Evolutionary conservation across 2,888 invertebrate genomes (phyloP).

Genomic region (Nezara viridula): DNA sequence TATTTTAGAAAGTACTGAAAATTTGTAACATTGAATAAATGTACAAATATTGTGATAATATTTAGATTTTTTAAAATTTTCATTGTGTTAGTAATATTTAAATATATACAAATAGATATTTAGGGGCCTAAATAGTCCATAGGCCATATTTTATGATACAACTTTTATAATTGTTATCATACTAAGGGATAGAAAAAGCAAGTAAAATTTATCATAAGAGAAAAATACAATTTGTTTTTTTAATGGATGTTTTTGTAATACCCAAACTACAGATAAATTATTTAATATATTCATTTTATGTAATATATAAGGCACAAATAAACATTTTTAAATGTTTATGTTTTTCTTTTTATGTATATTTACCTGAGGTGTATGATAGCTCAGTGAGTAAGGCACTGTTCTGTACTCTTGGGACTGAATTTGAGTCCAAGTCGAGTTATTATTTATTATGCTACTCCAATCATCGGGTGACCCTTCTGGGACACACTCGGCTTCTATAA

Average conservation of each 20-base stretch:
- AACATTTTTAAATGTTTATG: too few species aligned
- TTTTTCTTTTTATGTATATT: too few species aligned
- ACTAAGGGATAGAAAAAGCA: background rate
- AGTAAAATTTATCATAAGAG: background rate
- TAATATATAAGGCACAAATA: background rate
- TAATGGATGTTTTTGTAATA: background rate
- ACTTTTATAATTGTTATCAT: background rate
- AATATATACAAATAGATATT: background rate
- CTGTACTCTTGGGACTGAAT: too few species aligned
- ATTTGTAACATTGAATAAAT: slow-evolving; percentile 7
- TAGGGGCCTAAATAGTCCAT: background rate
- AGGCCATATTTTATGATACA: background rate
- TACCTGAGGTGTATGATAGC: too few species aligned
- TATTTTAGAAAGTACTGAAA: slow-evolving; percentile 23
- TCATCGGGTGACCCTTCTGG: too few species aligned
- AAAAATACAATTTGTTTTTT: background rate
- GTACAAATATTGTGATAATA: slow-evolving; percentile 25
- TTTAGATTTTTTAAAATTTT: background rate
- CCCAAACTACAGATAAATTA: background rate
- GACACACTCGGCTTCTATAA: too few species aligned
- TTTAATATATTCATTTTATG: background rate
- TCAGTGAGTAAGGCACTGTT: too few species aligned
- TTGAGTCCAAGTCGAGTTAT: too few species aligned
- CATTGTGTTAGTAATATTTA: background rate
- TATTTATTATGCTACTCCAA: too few species aligned